These are phyloP conservation scores for Podarcis muralis DNA, from an alignment of 2,113 vertebrate species.

Conservation along the genomic window DNA sequence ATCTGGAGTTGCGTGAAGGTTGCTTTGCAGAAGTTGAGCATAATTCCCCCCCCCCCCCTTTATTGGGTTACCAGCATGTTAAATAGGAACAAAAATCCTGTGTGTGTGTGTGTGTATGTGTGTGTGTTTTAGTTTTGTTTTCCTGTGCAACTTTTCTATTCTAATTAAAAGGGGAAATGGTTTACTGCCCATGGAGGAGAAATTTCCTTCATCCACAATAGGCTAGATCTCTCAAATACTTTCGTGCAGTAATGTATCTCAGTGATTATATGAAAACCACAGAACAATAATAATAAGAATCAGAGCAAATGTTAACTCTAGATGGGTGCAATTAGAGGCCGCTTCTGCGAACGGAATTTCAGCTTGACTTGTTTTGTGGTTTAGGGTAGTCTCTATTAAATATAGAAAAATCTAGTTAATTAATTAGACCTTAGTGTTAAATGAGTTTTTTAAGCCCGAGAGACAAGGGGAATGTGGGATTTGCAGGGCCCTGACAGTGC, in stretches of 20 bases:
- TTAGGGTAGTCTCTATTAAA: constrained; percentile 68
- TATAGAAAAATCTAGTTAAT: constrained; percentile 74
- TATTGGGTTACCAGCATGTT: constrained; percentile 18
- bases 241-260: not conserved
- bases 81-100: constrained; percentile 6
- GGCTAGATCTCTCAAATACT: not conserved
- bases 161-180: constrained; percentile 22
- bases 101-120: not conserved
- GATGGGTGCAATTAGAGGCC: constrained; percentile 51
- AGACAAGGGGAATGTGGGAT: constrained; percentile 67
- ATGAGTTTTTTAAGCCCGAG: constrained; percentile 75
- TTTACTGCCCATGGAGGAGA: not conserved
- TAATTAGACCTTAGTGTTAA: constrained; percentile 73
- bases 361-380: constrained; percentile 59
- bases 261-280: constrained; percentile 26
- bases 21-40: constrained; percentile 19
- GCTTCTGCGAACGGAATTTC: constrained; percentile 62
- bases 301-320: constrained; percentile 59
- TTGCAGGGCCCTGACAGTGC: constrained; percentile 62
- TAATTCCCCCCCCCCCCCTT: not conserved
- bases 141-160: not conserved
- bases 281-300: constrained; percentile 43
- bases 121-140: not conserved
- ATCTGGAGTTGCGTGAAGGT: constrained; percentile 20
- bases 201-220: constrained; percentile 13